Percentiles rank a stretch among this genome's conserved stretches.
These are phyloP conservation scores for Petrocephalus zakoni DNA, from an alignment of 2,113 vertebrate species.

Conservation along the genomic window DNA sequence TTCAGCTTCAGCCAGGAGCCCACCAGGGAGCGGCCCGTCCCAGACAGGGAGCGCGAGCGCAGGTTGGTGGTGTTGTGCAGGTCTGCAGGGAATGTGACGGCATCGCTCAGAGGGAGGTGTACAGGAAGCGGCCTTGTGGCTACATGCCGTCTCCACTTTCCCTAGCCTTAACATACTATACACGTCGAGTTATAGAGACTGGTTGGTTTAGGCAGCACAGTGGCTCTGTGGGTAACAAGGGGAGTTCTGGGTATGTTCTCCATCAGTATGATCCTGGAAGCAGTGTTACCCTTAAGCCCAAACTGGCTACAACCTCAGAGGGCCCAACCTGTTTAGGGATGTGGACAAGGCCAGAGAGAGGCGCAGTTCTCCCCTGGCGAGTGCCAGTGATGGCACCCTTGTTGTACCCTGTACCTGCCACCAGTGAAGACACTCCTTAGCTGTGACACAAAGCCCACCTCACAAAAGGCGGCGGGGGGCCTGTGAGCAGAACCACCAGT, in stretches of 20 bases:
- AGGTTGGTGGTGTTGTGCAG: slow-evolving; percentile 77
- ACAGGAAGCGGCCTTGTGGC: too few species aligned
- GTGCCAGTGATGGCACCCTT: neutral
- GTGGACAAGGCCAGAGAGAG: neutral
- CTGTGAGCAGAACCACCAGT: neutral
- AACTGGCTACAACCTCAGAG: neutral
- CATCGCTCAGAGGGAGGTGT: neutral
- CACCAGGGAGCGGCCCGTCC: slow-evolving; percentile 87
- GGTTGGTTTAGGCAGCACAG: neutral
- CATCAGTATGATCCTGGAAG: neutral
- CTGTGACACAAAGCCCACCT: neutral
- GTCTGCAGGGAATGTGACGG: slow-evolving; percentile 47
- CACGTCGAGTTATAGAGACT: neutral
- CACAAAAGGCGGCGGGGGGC: neutral
- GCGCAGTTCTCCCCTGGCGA: neutral
- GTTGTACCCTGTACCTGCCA: neutral
- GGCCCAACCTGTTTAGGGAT: neutral
- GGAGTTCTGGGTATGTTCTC: neutral
- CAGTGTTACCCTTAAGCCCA: neutral
- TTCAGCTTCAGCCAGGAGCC: slow-evolving; percentile 97
- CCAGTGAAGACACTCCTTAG: neutral
- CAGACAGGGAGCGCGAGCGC: slow-evolving; percentile 86
- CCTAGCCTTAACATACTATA: neutral
- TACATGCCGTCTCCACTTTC: neutral
- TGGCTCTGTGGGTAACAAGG: neutral